Evolutionary conservation across 2,113 vertebrate genomes (phyloP), one percentile per base, ranked within the genome.

Genomic region (Chaenocephalus aceratus): DNA sequence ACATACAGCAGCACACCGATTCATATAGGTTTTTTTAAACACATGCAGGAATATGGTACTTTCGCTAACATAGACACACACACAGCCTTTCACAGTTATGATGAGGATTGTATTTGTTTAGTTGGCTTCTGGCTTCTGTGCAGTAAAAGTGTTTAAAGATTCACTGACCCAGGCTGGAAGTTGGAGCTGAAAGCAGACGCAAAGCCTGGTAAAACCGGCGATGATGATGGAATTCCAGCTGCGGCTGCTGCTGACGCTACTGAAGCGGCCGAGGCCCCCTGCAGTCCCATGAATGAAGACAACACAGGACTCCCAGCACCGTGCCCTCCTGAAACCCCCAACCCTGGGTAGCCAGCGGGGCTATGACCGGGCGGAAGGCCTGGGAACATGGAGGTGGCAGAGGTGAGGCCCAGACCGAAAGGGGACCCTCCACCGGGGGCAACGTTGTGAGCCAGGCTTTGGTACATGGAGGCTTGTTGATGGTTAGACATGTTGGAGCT

Each of bases 151-250:
- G 4, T 44, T 26, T 4, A 45, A 72, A 65, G 7, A 14, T 23
- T 59, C 21, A 89, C 95, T 93, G 86, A 98, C 97, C 82, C 98
- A 89, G 77, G 97, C 95, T 75, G 98, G 96, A 99, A 99, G 91
- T 96, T 99, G 85, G 98, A 98, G 91, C 97, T 99, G 93, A 99
- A 99, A 3, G 97, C 97, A 3, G 98, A 99, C 6, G 97, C 97
- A 44, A 99, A 98, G 59, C 97, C 97, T 16, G 97, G 97, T 67
- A 98, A 95, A 80, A 98, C 97, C 0, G 98, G 96, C 2, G 97
- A 96, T 0, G 97, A 96, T 14, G 97, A 96, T 1, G 95, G 92
- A 14, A 94, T 91, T 10, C 94, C 93, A 1, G 88, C 91, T 7
- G 96, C 96, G 0, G 92, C 89, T 11, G 96, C 95, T 26, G 95